Base-by-base conservation (phyloP, 37 sponge, comb jelly and placozoan species). In the Halisarca cf. caerulea region DNA sequence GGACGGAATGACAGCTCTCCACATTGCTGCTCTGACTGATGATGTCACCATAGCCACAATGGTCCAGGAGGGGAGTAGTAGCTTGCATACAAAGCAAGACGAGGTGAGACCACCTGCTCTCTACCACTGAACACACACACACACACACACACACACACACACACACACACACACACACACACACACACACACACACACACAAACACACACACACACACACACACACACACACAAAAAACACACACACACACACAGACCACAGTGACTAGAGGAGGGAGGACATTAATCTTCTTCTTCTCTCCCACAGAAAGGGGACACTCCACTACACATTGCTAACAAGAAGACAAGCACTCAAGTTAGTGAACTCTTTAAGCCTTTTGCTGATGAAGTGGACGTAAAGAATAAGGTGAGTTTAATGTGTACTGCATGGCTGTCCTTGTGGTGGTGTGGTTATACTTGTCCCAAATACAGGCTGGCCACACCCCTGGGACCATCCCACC, bases 21-120 rank as follows among this genome's bases (percentile, higher is more conserved):
- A 90, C 75, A 24, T 90, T 14, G 91, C 91, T 32, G 91, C 91
- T 20, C 79, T 90, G 40, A 80, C 69, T 83, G 84, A 90, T 58
- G 79, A 75, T n/a, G 24, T 42, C 0, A 82, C 85, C 27, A 82
- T 85, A 15, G 86, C 86, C 17, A 27, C 72, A 21, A 5, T 80
- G 32, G 73, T 89, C 2, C 43, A 84, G 0, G 47, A 81, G 7
- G 36, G 14, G 37, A 85, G 59, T 4, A 78, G 64, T 33, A 36
- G 70, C 1, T 17, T 81, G 25, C 18, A 37, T 58, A 43, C 51
- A 0, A 23, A 41, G 14, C 72, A 84, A 30, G 35, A 40, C 36
- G 53, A 82, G 61, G 88, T 88, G 11, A 47, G 51, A n/a, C n/a
- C n/a, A n/a, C n/a, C n/a, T n/a, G n/a, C n/a, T n/a, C n/a, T n/a